Evolutionary conservation across 2,797 vertebrate species (phyloP).

Genomic region (Pachyuromys duprasi): DNA sequence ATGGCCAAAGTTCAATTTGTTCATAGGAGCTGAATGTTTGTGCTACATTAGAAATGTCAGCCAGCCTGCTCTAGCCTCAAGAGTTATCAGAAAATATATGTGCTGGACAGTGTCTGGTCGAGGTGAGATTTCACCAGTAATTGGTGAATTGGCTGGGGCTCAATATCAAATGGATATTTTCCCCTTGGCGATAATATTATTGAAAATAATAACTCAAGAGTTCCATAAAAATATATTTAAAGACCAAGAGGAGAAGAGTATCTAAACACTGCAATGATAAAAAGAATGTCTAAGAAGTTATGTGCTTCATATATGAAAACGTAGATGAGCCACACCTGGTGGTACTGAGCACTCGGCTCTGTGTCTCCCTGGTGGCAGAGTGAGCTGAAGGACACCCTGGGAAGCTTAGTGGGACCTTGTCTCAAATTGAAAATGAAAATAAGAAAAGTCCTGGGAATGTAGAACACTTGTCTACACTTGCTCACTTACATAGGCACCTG

Average conservation of each 20-base stretch:
- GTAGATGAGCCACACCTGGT: not conserved
- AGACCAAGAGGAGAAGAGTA: not conserved
- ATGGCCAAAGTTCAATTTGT: not conserved
- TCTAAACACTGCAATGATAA: not conserved
- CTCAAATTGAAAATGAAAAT: not conserved
- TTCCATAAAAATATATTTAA: not conserved
- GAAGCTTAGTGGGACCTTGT: not conserved
- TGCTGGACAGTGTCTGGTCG: accelerated
- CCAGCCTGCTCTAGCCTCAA: too few species aligned
- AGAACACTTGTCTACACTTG: not conserved
- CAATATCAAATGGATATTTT: not conserved
- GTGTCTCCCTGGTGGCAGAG: too few species aligned
- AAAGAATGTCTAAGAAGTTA: not conserved
- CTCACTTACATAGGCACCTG: too few species aligned
- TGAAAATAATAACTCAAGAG: too few species aligned
- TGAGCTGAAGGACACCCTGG: not conserved
- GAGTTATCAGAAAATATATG: too few species aligned
- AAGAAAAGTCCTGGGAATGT: not conserved
- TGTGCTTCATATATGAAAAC: not conserved
- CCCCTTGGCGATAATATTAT: not conserved
- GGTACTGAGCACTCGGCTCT: too few species aligned
- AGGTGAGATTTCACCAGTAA: not conserved
- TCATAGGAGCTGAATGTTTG: too few species aligned
- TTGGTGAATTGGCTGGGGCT: accelerated
- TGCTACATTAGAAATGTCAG: not conserved